These are phyloP conservation scores for Branchinecta lynchi DNA, from an alignment of 1,140 invertebrate species.

Conservation along the genomic window DNA sequence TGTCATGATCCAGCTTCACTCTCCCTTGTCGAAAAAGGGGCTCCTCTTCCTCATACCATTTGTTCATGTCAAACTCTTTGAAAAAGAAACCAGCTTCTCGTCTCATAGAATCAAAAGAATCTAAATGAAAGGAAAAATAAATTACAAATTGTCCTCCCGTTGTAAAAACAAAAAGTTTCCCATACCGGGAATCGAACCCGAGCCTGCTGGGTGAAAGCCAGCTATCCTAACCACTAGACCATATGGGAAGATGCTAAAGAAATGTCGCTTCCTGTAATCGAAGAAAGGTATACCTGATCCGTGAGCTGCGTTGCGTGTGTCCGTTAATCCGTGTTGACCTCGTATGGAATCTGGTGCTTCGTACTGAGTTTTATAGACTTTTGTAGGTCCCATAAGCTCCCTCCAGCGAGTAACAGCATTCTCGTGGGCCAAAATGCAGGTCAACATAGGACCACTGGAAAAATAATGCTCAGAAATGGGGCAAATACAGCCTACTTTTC, in stretches of 20 bases:
- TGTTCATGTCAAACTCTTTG: conserved; percentile 48
- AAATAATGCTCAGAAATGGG: conserved; percentile 14
- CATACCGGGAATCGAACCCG: no score
- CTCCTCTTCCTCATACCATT: conserved; percentile 41
- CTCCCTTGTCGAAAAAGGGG: conserved; percentile 30
- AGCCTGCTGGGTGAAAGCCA: no score
- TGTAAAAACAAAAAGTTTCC: no score
- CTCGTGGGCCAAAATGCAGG: conserved; percentile 54
- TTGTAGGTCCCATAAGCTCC: conserved; percentile 68
- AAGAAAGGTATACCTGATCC: conserved; percentile 50
- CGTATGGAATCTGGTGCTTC: conserved; percentile 56
- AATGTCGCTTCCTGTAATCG: no score
- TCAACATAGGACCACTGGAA: conserved; percentile 60
- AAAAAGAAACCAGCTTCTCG: conserved; percentile 40
- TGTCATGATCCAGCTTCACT: conserved; percentile 30
- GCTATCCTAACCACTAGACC: no score
- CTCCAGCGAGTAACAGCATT: conserved; percentile 67
- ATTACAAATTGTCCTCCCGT: no score
- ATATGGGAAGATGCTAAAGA: no score
- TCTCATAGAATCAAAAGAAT: neutral
- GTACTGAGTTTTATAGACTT: conserved; percentile 60
- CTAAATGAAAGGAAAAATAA: neutral
- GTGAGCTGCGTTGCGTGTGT: conserved; percentile 80
- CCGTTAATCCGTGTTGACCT: conserved; percentile 66
- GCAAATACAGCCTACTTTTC: no score